Base-by-base conservation (phyloP, 2,888 invertebrate species). In the Metalampra italica region DNA sequence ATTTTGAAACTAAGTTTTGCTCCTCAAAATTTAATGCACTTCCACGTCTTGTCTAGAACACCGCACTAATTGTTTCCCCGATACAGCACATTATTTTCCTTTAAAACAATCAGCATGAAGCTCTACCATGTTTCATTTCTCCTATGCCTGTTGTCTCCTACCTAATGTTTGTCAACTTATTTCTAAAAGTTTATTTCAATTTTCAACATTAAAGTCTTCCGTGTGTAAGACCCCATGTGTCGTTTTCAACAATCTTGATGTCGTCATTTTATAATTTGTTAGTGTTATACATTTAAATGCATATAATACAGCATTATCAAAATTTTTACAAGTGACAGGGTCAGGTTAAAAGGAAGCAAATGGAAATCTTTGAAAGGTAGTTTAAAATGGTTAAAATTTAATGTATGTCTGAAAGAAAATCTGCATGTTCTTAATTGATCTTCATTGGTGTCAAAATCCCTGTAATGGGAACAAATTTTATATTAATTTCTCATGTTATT, bases 61-160 rank as follows among this genome's bases (percentile, higher is more conserved):
- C 67, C 68, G 88, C 88, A 88, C 87, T 83, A 73, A 78, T 76
- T 86, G 87, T 88, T 78, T 75, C 71, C 75, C 71, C 68, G 61
- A 64, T 55, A 69, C 58, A 78, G 79, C 86, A 85, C 87, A 68
- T 70, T 73, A 73, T 62, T 60, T 67, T 61, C 69, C 36, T 36
- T 36, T 70, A 53, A 66, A 57, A 75, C 64, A 65, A 71, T 59
- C 58, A 68, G 82, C 83, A 83, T 82, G 82, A 70, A 64, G 66
- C 71, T 75, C 56, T 59, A 47, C 49, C 36, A 36, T 36, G n/a
- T 36, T n/a, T n/a, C 66, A 32, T 32, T 36, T 36, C n/a, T 22
- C 40, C 22, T 40, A 15, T 22, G 40, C 22, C 11, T 40, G 22
- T 22, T 15, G 13, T 40, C 59, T 71, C 62, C 67, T 72, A 62